Evolutionary conservation across 2,797 vertebrate genomes (phyloP).

Genomic region (Parauchenoglanis punctatus): DNA sequence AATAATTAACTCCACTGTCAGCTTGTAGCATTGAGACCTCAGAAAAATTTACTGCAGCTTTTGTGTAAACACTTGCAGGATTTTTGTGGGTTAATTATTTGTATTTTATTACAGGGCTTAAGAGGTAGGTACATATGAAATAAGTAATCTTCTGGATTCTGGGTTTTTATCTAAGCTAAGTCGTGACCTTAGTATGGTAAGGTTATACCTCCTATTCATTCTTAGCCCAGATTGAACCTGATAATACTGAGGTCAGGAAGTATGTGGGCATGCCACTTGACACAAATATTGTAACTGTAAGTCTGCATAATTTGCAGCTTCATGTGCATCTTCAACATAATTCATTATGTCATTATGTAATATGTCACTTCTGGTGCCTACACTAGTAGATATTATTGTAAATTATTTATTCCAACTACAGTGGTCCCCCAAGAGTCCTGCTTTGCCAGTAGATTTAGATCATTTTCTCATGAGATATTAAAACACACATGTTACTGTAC

Average conservation of each 20-base stretch:
- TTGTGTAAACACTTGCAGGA: conserved; percentile 14
- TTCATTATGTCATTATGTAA: neutral
- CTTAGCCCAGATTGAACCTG: neutral
- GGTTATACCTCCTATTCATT: neutral
- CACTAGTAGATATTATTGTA: neutral
- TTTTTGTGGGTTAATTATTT: conserved; percentile 3
- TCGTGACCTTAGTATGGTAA: neutral
- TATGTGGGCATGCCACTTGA: neutral
- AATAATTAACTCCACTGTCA: conserved; percentile 30
- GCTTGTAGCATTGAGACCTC: conserved; percentile 5
- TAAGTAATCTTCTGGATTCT: neutral
- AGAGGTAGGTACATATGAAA: neutral
- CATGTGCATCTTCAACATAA: neutral
- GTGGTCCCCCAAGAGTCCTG: neutral
- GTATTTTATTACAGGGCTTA: neutral
- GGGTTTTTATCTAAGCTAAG: neutral
- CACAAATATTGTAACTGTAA: neutral
- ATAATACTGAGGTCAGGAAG: neutral
- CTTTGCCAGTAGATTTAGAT: neutral
- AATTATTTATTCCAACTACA: neutral
- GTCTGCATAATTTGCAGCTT: neutral
- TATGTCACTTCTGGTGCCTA: neutral
- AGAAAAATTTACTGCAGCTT: conserved; percentile 16
- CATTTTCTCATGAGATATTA: neutral
- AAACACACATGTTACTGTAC: conserved; percentile 36